These are phyloP conservation scores for Anas acuta DNA, from an alignment of 2,797 vertebrate genomes.

Conservation along the genomic window DNA sequence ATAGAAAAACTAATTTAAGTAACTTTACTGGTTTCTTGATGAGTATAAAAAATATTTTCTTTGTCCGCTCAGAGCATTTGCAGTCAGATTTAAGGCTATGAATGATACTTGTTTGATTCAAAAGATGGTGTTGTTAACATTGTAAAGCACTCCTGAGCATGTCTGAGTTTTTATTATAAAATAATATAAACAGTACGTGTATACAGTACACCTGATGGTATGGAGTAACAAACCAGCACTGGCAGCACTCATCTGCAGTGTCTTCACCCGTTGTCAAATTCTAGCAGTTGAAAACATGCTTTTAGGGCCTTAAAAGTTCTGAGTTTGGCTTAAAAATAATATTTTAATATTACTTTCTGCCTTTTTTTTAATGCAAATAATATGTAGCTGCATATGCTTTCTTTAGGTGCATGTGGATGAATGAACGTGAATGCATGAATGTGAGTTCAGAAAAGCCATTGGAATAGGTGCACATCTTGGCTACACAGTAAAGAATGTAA, in stretches of 20 bases:
- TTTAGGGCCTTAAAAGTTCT: neutral
- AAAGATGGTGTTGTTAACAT: neutral
- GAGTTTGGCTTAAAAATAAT: neutral
- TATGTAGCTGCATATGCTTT: fast-evolving
- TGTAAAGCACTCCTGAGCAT: neutral
- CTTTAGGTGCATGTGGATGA: neutral
- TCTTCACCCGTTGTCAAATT: neutral
- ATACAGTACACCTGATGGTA: neutral
- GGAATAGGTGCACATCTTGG: neutral
- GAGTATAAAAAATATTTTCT: neutral
- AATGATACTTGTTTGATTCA: neutral
- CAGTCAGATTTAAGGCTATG: neutral
- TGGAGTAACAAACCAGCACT: neutral
- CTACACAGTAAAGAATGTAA: neutral
- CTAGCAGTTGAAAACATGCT: neutral
- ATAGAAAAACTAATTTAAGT: neutral
- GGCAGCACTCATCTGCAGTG: neutral
- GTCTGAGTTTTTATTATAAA: neutral
- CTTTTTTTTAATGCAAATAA: neutral
- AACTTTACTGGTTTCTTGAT: neutral
- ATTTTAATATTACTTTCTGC: neutral
- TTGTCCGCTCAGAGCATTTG: neutral
- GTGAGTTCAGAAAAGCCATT: neutral
- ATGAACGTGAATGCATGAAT: neutral
- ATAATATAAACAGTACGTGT: neutral